Conservation (phyloP, 2,113 vertebrate species). For the Clarias macrocephalus region DNA sequence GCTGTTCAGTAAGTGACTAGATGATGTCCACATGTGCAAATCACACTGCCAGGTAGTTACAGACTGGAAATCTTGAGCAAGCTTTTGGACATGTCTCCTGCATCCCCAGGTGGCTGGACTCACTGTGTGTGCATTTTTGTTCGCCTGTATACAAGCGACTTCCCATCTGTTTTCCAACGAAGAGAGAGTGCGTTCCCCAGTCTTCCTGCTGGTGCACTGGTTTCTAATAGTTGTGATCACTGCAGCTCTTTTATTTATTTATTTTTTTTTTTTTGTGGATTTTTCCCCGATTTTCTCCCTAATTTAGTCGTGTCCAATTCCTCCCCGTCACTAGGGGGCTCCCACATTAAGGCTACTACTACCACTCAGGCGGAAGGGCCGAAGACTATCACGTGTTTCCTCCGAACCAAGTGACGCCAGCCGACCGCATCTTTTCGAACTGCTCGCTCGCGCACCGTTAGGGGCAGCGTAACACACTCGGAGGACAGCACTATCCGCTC, state of each 20-base stretch:
- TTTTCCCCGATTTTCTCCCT: too few species aligned
- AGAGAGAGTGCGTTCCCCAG: constrained; percentile 10
- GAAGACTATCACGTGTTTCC: too few species aligned
- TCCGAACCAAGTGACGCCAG: too few species aligned
- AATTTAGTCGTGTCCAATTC: too few species aligned
- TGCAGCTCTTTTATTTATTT: constrained; percentile 23
- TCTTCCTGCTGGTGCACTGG: constrained; percentile 31
- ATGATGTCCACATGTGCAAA: constrained; percentile 28
- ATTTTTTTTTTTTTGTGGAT: too few species aligned
- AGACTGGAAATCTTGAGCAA: constrained; percentile 49
- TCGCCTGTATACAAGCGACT: constrained; percentile 9
- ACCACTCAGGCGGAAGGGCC: too few species aligned
- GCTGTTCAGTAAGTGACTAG: constrained; percentile 31
- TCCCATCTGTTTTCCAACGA: constrained; percentile 50
- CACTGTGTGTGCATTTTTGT: constrained; percentile 2
- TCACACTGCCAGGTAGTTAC: constrained; percentile 40
- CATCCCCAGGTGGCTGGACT: constrained; percentile 44
- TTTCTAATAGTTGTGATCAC: constrained; percentile 17
- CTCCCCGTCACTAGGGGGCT: too few species aligned
- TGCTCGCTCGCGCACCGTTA: too few species aligned
- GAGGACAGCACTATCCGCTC: too few species aligned
- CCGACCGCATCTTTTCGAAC: too few species aligned
- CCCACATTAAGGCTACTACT: too few species aligned
- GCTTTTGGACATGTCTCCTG: constrained; percentile 31
- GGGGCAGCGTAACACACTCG: too few species aligned